phyloP scores from a whole-genome alignment of 1,140 invertebrate species.

The Drosophila persimilis region DNA sequence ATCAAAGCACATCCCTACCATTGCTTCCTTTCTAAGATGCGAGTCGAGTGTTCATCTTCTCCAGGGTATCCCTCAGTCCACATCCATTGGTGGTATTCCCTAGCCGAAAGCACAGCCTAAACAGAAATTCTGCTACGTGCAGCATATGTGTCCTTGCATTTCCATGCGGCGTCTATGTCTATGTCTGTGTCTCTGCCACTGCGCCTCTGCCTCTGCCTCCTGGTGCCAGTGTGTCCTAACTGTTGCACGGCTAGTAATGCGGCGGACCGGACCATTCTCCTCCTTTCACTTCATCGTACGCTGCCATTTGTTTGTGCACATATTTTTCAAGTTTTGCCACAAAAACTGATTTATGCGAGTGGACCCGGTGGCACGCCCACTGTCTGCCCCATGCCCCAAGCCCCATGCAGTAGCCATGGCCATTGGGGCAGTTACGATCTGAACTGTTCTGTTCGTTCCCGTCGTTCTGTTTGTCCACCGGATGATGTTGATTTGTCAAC shows the following conservation, averaged over 20 bases:
- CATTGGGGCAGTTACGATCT: background rate
- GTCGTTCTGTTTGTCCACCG: slow-evolving; percentile 60
- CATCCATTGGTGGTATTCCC: background rate
- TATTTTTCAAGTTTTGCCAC: slow-evolving; percentile 77
- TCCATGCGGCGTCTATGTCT: slow-evolving; percentile 40
- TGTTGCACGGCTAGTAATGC: slow-evolving; percentile 49
- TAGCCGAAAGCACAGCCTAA: slow-evolving; percentile 42
- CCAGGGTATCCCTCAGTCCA: background rate
- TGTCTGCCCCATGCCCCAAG: slow-evolving; percentile 20
- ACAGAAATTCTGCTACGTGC: slow-evolving; percentile 58
- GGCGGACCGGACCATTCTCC: slow-evolving; percentile 23
- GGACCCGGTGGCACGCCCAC: slow-evolving; percentile 41
- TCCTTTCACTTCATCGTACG: slow-evolving; percentile 32
- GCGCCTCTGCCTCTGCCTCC: background rate
- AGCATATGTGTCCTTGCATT: slow-evolving; percentile 66
- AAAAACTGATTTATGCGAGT: slow-evolving; percentile 74
- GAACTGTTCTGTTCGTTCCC: too few species aligned
- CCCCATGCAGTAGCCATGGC: slow-evolving; percentile 3
- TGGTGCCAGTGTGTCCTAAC: slow-evolving; percentile 48
- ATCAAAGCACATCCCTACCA: too few species aligned
- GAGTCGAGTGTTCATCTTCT: too few species aligned
- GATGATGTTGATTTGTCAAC: slow-evolving; percentile 80
- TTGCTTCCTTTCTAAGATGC: too few species aligned
- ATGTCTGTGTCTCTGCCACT: background rate
- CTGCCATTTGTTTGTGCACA: slow-evolving; percentile 73